Evolutionary conservation across 1,140 invertebrate genomes (phyloP), one percentile per base, ranked within the genome.

Genomic region (Sinonovacula constricta): DNA sequence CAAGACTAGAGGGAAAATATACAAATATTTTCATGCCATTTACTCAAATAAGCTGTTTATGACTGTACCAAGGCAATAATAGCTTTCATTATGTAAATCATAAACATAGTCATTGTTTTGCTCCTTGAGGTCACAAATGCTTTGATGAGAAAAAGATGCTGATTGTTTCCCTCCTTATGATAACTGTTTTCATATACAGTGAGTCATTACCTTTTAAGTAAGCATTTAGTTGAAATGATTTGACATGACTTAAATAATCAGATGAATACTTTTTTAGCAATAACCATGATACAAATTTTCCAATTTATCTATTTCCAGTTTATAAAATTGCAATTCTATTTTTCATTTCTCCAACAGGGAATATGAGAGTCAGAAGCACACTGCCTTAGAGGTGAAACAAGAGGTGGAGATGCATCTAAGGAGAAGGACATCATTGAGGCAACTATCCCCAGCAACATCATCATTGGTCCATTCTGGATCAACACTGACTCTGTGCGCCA

Each of bases 391-490:
- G 70, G 87, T 91, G 5, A 90, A 91, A 77, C 81, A 87, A 51
- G 90, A 92, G 81, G 88, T 91, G 5, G 89, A 91, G 75, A 87
- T 87, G 74, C 91, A 91, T 57, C 68, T 91, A 78, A 82, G 39
- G 88, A 91, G 74, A 88, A 90, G 57, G 88, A 91, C 34, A 81
- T 85, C 5, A 71, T 92, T 18, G 91, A 91, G 57, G 68, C 85
- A 1, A 81, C 82, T 1, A 84, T 91, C 68, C 92, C 93, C 15
- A 92, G 91, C 67, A 94, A 88, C 31, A 94, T 95, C 33, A 89
- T 92, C 26, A 95, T 96, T 60, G 95, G 95, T 0, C 93, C 94
- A 0, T 96, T 95, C 87, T 89, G 92, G 24, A 87, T 95, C 10
- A 93, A 93, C 76, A 92, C 94, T 0, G 92, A 93, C 26, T 91